phyloP scores from a whole-genome alignment of 2,113 vertebrate species.

The Puntigrus tetrazona region DNA sequence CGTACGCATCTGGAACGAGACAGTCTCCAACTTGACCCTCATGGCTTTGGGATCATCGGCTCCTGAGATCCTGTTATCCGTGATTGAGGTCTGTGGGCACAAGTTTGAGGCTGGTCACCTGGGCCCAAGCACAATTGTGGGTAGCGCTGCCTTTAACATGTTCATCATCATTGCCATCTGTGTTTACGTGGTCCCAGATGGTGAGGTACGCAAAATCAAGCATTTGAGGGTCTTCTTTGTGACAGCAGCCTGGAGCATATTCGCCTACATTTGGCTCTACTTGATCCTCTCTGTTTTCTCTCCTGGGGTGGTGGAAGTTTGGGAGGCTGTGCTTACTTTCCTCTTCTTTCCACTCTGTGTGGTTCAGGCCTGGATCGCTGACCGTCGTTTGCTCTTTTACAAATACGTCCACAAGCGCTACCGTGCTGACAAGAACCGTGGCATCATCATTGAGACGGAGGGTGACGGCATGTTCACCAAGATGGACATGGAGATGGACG shows the following conservation, averaged over 20 bases:
- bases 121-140: slow-evolving; percentile 84
- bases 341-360: slow-evolving; percentile 84
- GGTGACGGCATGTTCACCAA: slow-evolving; percentile 79
- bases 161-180: slow-evolving; percentile 85
- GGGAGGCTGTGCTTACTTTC: slow-evolving; percentile 84
- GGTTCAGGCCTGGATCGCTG: slow-evolving; percentile 83
- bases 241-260: slow-evolving; percentile 82
- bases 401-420: slow-evolving; percentile 83
- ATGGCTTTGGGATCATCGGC: slow-evolving; percentile 85
- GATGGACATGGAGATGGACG: slow-evolving; percentile 82
- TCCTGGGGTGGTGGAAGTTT: slow-evolving; percentile 79
- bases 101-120: slow-evolving; percentile 79
- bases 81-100: slow-evolving; percentile 83
- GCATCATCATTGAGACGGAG: slow-evolving; percentile 82
- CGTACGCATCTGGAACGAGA: slow-evolving; percentile 85
- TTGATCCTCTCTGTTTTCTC: slow-evolving; percentile 81
- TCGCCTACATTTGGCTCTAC: slow-evolving; percentile 86
- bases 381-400: slow-evolving; percentile 83
- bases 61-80: slow-evolving; percentile 83
- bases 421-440: slow-evolving; percentile 77
- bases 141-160: slow-evolving; percentile 87
- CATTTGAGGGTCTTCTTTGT: slow-evolving; percentile 84
- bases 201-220: slow-evolving; percentile 79
- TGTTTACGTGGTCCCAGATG: slow-evolving; percentile 82
- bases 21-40: slow-evolving; percentile 83